Percentiles rank a stretch among this genome's conserved stretches.
phyloP scores from a whole-genome alignment of 1,140 invertebrate genomes.

The Saccostrea echinata region DNA sequence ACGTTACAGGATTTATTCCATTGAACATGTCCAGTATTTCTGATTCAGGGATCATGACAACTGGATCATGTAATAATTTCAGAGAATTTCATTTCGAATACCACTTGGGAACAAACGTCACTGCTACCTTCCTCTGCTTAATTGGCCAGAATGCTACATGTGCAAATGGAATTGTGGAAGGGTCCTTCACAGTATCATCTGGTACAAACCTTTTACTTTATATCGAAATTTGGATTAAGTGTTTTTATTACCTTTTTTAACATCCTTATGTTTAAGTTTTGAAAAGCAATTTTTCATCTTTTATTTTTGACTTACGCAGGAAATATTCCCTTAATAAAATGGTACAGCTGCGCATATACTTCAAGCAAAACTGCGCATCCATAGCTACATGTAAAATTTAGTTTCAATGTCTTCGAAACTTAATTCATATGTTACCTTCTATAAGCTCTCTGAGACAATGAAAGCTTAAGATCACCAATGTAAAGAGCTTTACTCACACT shows the following conservation, averaged over 20 bases:
- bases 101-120: constrained; percentile 21
- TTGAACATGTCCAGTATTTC: not conserved
- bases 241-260: not conserved
- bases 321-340: too few species aligned
- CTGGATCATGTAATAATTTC: not conserved
- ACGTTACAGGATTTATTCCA: not conserved
- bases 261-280: not conserved
- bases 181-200: not conserved
- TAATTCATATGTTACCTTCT: too few species aligned
- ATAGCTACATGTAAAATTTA: too few species aligned
- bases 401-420: too few species aligned
- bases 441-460: too few species aligned
- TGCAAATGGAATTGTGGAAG: not conserved
- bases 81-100: not conserved
- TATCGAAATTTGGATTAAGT: not conserved
- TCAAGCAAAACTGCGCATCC: too few species aligned
- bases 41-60: not conserved
- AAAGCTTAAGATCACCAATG: too few species aligned
- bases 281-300: too few species aligned
- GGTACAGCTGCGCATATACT: too few species aligned
- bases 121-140: constrained; percentile 20
- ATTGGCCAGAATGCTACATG: not conserved
- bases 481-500: too few species aligned
- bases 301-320: too few species aligned
- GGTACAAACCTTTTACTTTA: not conserved